Conservation (phyloP, 2,113 vertebrate genomes). For the Delphinapterus leucas region DNA sequence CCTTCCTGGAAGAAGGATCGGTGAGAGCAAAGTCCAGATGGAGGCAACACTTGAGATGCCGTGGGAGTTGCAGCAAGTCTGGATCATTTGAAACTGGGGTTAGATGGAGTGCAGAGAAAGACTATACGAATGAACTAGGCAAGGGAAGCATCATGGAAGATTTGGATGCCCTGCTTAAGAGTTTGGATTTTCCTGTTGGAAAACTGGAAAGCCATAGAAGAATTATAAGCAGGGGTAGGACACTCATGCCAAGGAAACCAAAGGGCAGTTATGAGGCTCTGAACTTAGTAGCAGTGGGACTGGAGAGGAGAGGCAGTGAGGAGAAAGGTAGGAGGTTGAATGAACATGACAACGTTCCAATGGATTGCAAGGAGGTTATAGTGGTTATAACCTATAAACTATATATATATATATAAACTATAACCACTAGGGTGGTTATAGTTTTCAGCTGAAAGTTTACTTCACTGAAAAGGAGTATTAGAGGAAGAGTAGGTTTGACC, state of each 20-base stretch:
- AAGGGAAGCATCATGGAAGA: not conserved
- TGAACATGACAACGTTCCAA: not conserved
- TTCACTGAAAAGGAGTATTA: not conserved
- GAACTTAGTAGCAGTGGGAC: not conserved
- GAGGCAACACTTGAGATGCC: not conserved
- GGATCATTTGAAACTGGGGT: slow-evolving; percentile 27
- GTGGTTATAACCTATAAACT: too few species aligned
- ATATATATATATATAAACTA: too few species aligned
- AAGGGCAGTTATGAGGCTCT: not conserved
- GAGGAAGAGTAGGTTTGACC: not conserved
- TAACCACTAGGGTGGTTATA: not conserved
- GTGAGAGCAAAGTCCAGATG: slow-evolving; percentile 36
- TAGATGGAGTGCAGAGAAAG: not conserved
- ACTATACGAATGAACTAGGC: not conserved
- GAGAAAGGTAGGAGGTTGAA: not conserved
- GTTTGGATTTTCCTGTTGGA: not conserved
- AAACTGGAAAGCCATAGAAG: not conserved
- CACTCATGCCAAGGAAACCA: not conserved
- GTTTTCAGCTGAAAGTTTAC: not conserved
- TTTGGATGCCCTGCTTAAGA: not conserved
- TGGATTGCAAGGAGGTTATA: not conserved
- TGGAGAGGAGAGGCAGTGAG: not conserved
- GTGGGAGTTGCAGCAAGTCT: not conserved
- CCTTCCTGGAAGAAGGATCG: not conserved
- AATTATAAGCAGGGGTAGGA: not conserved